Evolutionary conservation across 1,140 invertebrate genomes (phyloP), one percentile per base, ranked within the genome.

Genomic region (Globodera rostochiensis): DNA sequence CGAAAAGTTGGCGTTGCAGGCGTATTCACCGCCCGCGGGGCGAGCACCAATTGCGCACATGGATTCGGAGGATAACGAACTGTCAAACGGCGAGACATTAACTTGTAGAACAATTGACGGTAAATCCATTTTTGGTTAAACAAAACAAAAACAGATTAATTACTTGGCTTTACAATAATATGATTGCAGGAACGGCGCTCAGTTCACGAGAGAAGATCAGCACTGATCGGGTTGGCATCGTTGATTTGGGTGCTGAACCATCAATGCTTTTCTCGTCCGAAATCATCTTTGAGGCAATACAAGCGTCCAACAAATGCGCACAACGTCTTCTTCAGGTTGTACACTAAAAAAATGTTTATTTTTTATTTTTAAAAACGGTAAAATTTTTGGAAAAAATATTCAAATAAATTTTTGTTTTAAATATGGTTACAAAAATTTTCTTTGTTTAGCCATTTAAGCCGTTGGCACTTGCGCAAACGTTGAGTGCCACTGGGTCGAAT

Each of bases 31-130:
- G 21, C 79, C 79, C 47, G 11, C 77, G 8, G n/a, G 60, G 7
- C 83, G 84, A 60, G 85, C 85, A 21, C 85, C 86, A 67, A 86
- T 86, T 77, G 85, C 85, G 47, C 82, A 84, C 50, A 86, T 86
- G 85, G 85, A 86, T 15, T 87, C 86, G 15, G 85, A 87, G 66
- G 85, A 78, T 19, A 70, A 86, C 66, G 86, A 87, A 46, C 50
- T 47, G 0, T 81, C 84, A 0, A 60, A 36, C 36, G 73, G 13
- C 82, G 85, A 46, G 60, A 11, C 57, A 4, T 64, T 6, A 19
- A 64, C 57, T 11, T 53, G 15, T 15, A 64, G 57, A 13, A 19
- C 57, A 13, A 19, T 19, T 19, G 57, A 64, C 15, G 57, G 19
- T 15, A 64, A 64, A 64, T 19, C 5, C 25, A 25, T 25, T 11